Percentiles rank a stretch among this genome's conserved stretches.
These are phyloP conservation scores for Tetrao urogallus DNA, from an alignment of 2,113 vertebrate species.

Conservation along the genomic window DNA sequence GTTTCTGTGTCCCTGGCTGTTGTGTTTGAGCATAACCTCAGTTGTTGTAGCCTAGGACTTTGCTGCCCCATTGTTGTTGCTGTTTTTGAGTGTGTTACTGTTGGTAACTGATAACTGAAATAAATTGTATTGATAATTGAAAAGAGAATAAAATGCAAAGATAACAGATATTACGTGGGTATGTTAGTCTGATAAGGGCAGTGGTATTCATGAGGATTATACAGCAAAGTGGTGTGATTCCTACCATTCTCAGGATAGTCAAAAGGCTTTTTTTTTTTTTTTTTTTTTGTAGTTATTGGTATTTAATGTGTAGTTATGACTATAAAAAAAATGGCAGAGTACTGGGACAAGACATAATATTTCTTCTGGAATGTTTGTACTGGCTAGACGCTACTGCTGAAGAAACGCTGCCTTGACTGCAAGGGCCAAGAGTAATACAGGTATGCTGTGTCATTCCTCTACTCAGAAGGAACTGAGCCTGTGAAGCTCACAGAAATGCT, in stretches of 20 bases:
- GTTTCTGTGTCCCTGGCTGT: too few relatives aligned
- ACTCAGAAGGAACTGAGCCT: background rate
- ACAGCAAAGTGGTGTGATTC: background rate
- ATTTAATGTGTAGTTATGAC: background rate
- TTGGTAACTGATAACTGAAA: too few relatives aligned
- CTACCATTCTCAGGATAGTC: background rate
- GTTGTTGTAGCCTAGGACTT: too few relatives aligned
- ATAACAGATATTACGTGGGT: background rate
- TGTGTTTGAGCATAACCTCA: too few relatives aligned
- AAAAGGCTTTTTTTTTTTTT: background rate
- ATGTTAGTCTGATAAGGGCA: background rate
- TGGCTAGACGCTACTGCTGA: background rate
- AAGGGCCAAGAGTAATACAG: background rate
- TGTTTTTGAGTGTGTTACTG: too few relatives aligned
- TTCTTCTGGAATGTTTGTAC: background rate
- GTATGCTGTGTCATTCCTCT: background rate
- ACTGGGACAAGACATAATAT: background rate
- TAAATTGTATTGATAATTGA: background rate
- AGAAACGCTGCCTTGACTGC: background rate
- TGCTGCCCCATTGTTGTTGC: too few relatives aligned
- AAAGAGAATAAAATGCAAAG: background rate
- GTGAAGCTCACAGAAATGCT: background rate
- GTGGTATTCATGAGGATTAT: background rate
- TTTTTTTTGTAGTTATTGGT: background rate
- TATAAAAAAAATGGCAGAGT: background rate